phyloP scores from a whole-genome alignment of 2,888 invertebrate genomes.

The Diadromus collaris region DNA sequence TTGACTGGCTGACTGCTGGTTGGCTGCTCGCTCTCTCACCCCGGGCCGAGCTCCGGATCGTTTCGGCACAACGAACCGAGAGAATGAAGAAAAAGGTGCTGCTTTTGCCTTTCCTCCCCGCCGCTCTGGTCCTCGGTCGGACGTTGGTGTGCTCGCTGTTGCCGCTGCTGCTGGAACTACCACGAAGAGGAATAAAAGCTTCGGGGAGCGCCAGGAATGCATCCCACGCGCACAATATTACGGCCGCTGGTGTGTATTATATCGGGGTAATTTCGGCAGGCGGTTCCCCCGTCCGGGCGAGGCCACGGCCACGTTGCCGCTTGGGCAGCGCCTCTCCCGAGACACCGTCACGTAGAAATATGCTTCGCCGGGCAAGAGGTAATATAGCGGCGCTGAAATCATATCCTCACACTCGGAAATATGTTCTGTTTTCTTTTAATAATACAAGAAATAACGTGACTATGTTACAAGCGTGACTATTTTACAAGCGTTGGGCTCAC shows the following conservation, averaged over 20 bases:
- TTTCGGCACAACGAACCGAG: constrained; percentile 5
- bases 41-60: constrained; percentile 7
- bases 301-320: background rate
- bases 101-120: background rate
- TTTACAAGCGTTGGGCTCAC: no score
- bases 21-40: background rate
- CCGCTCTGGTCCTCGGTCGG: background rate
- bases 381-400: constrained; percentile 55
- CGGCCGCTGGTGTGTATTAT: constrained; percentile 55
- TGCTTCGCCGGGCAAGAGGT: constrained; percentile 60
- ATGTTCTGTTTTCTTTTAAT: background rate
- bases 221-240: constrained; percentile 59
- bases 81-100: constrained; percentile 8
- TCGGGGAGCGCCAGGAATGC: constrained; percentile 14
- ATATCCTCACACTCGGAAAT: constrained; percentile 9
- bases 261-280: constrained; percentile 64
- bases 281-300: background rate
- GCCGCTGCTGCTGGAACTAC: background rate
- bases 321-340: background rate
- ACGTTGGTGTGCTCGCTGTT: background rate
- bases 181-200: constrained; percentile 19
- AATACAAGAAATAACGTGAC: background rate
- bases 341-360: constrained; percentile 59
- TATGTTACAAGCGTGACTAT: background rate
- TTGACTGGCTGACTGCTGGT: constrained; percentile 13